Evolutionary conservation across 2,888 invertebrate species (phyloP).

Genomic region (Tetropium fuscum): DNA sequence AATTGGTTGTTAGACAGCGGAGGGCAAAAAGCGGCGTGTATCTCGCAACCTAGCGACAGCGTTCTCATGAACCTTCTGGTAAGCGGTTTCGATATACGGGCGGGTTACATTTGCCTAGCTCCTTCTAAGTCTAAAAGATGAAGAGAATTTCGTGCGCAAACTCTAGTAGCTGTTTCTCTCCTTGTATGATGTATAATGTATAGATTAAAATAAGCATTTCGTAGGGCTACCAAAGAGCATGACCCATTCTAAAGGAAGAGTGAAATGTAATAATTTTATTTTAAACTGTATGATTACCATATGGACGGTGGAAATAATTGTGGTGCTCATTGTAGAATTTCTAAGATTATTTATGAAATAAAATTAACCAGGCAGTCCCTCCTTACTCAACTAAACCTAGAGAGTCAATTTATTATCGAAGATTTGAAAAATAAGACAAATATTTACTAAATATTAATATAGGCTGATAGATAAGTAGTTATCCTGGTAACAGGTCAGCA

Average conservation of each 20-base stretch:
- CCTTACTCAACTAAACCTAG: no score
- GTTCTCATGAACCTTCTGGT: conserved; percentile 95
- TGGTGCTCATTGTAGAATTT: no score
- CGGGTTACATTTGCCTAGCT: conserved; percentile 90
- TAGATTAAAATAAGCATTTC: conserved; percentile 2
- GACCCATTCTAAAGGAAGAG: neutral
- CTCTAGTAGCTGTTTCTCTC: neutral
- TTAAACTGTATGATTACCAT: neutral
- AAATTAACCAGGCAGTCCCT: no score
- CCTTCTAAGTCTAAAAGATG: conserved; percentile 66
- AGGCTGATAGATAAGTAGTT: no score
- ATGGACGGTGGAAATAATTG: no score
- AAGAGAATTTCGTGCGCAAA: conserved; percentile 45
- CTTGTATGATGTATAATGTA: neutral
- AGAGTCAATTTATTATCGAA: no score
- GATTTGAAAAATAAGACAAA: no score
- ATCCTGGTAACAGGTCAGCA: no score
- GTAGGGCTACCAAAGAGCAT: conserved; percentile 6
- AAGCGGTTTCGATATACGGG: conserved; percentile 94
- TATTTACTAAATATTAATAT: no score
- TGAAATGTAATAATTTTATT: conserved; percentile 12
- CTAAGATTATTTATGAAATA: neutral
- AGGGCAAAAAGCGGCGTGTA: conserved; percentile 62
- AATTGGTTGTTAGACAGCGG: conserved; percentile 62
- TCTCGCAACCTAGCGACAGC: conserved; percentile 74